Evolutionary conservation across 2,797 vertebrate genomes (phyloP).

Genomic region (Vespertilio murinus): DNA sequence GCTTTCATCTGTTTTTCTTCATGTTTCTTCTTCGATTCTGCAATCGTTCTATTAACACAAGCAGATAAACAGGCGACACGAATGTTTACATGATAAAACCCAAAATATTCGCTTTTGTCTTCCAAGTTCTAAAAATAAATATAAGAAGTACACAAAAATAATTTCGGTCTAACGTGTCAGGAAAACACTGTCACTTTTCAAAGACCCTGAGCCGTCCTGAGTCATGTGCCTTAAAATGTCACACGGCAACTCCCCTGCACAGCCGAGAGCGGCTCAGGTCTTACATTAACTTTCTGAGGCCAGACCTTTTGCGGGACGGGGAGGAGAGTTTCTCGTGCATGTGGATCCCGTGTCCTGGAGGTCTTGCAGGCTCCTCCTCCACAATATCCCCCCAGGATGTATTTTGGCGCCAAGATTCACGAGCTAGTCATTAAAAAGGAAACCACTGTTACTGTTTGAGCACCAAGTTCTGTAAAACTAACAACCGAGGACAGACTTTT

Average conservation of each 20-base stretch:
- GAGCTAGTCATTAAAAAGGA: constrained; percentile 84
- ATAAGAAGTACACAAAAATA: constrained; percentile 32
- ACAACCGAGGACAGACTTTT: background rate
- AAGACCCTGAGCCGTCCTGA: background rate
- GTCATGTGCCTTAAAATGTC: background rate
- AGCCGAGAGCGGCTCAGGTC: background rate
- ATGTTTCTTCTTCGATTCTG: constrained; percentile 99
- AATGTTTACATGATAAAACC: constrained; percentile 18
- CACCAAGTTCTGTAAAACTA: background rate
- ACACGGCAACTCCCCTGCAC: background rate
- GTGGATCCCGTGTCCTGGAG: constrained; percentile 98
- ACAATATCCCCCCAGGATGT: constrained; percentile 99
- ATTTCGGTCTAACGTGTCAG: background rate
- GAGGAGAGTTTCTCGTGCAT: constrained; percentile 99
- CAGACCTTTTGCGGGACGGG: constrained; percentile 96
- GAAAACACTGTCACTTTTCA: constrained; percentile 14
- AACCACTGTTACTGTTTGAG: background rate
- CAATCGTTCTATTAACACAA: constrained; percentile 93
- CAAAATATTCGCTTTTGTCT: constrained; percentile 30
- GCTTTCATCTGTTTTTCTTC: constrained; percentile 99
- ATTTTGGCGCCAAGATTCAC: constrained; percentile 96
- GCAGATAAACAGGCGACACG: constrained; percentile 24
- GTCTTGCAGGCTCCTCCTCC: constrained; percentile 96
- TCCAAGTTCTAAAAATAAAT: constrained; percentile 45
- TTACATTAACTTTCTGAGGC: background rate